Evolutionary conservation across 23 tunicate genomes (phyloP), one percentile per base, ranked within the genome.

Genomic region (Diplosoma virens): DNA sequence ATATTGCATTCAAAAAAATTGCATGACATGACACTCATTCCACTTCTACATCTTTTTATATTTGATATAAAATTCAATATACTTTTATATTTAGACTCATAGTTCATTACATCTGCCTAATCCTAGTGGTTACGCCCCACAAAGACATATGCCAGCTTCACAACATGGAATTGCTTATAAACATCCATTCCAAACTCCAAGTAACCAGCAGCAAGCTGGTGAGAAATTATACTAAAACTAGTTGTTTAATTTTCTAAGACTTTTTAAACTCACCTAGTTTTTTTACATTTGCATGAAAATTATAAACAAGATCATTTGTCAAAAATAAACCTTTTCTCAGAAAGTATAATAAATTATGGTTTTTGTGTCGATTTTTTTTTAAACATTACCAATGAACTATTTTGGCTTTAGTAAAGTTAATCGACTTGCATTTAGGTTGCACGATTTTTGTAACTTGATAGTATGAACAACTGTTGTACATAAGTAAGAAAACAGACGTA

Each of bases 71-170:
- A 58, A 23, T 58, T 5, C 24, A 37, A 37, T 41, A 37, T 46
- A 0, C 0, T 20, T 71, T 29, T 14, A n/a, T 20, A 26, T 37
- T 41, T 66, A 79, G 87, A 41, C 32, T 30, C 84, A 84, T 30
- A 30, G 74, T 23, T 79, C 95, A 37, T 25, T 87, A 37, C 86
- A 68, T 82, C 76, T 87, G 0, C 95, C 95, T 26, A 87, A 87
- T 47, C 95, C 95, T 37, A 87, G 95, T 82, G 93, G 93, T 18
- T 87, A 87, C 52, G 67, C 61, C 0, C 73, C 73, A 27, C 70
- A 58, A 41, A 54, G 67, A 11, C 79, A 58, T 17, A 41, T 61
- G 52, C 86, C 41, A 52, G 32, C 65, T 14, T 35, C 53, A 11
- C 95, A 76, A 74, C 75, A 69, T 28, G 30, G 33, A n/a, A 67